A percentile compares a stretch with the other conserved stretches of the same genome.
Conservation (phyloP, 2,888 invertebrate species). For the Rhagonycha fulva region DNA sequence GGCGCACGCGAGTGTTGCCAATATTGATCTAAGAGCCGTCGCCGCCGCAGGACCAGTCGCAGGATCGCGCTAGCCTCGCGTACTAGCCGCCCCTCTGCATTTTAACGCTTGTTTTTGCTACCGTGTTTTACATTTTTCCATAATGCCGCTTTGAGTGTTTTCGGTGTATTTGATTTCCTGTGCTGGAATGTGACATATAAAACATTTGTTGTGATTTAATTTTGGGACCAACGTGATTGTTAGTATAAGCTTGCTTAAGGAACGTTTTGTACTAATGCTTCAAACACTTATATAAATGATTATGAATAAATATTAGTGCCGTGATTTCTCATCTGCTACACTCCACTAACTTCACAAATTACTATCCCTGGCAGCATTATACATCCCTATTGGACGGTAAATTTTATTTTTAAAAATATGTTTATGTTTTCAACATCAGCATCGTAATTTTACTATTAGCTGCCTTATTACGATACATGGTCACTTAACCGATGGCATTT, state of each 20-base stretch:
- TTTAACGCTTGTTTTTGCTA: slow-evolving; percentile 32
- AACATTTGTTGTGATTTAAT: slow-evolving; percentile 15
- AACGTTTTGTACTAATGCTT: slow-evolving; percentile 6
- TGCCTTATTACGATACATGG: slow-evolving; percentile 1
- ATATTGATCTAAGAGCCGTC: slow-evolving; percentile 51
- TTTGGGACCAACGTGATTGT: slow-evolving; percentile 21
- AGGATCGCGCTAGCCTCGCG: slow-evolving; percentile 46
- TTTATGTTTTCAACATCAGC: neutral
- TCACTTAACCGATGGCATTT: neutral
- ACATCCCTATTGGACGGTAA: slow-evolving; percentile 25
- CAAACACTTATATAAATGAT: slow-evolving; percentile 1
- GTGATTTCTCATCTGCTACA: slow-evolving; percentile 12
- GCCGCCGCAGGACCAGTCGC: slow-evolving; percentile 49
- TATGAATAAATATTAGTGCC: slow-evolving; percentile 22
- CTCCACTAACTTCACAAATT: slow-evolving; percentile 11
- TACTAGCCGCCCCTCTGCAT: slow-evolving; percentile 34
- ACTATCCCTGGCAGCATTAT: slow-evolving; percentile 14
- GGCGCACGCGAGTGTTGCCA: slow-evolving; percentile 45
- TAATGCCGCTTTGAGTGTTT: slow-evolving; percentile 38
- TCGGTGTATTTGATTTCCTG: slow-evolving; percentile 27
- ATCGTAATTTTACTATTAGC: slow-evolving; percentile 1
- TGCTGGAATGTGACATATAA: slow-evolving; percentile 23
- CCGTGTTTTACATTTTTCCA: slow-evolving; percentile 36
- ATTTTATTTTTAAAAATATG: slow-evolving; percentile 10
- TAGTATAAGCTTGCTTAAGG: neutral